phyloP scores from a whole-genome alignment of 2,113 vertebrate genomes.

The Kryptolebias marmoratus region DNA sequence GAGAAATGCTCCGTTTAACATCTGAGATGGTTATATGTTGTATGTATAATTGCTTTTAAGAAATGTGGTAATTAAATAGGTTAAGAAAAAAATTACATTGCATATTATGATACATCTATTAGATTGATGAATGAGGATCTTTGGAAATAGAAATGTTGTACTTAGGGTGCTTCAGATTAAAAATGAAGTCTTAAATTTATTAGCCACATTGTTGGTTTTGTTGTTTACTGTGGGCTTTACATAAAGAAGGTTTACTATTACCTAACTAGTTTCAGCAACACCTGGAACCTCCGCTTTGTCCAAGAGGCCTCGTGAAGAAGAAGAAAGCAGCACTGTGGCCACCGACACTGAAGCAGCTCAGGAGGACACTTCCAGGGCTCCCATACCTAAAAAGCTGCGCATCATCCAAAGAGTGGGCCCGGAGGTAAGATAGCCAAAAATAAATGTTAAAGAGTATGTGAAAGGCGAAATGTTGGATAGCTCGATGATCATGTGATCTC shows the following conservation, averaged over 20 bases:
- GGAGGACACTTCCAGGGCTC: slow-evolving; percentile 88
- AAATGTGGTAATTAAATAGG: not conserved
- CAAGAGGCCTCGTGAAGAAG: slow-evolving; percentile 93
- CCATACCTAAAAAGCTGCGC: slow-evolving; percentile 90
- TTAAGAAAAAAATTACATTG: not conserved
- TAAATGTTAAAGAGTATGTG: too few relatives aligned
- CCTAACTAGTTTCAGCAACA: slow-evolving; percentile 88
- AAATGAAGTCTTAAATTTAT: not conserved
- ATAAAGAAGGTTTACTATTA: not conserved
- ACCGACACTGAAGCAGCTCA: slow-evolving; percentile 83
- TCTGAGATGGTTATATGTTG: not conserved
- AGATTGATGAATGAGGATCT: not conserved
- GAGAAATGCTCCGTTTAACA: slow-evolving; percentile 24
- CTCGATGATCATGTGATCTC: not conserved
- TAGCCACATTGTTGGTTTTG: not conserved
- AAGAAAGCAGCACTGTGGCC: slow-evolving; percentile 82
- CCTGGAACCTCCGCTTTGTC: slow-evolving; percentile 88
- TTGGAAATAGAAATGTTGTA: not conserved
- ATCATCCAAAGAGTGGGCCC: slow-evolving; percentile 89
- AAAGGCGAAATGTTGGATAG: not conserved
- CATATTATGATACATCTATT: not conserved
- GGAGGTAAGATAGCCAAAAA: slow-evolving; percentile 79
- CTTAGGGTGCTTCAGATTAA: too few relatives aligned
- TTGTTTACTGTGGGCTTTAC: too few relatives aligned
- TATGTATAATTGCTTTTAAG: too few relatives aligned